A percentile compares a stretch with the other conserved stretches of the same genome.
These are phyloP conservation scores for Macaria notata DNA, from an alignment of 2,888 invertebrate genomes.

Conservation along the genomic window DNA sequence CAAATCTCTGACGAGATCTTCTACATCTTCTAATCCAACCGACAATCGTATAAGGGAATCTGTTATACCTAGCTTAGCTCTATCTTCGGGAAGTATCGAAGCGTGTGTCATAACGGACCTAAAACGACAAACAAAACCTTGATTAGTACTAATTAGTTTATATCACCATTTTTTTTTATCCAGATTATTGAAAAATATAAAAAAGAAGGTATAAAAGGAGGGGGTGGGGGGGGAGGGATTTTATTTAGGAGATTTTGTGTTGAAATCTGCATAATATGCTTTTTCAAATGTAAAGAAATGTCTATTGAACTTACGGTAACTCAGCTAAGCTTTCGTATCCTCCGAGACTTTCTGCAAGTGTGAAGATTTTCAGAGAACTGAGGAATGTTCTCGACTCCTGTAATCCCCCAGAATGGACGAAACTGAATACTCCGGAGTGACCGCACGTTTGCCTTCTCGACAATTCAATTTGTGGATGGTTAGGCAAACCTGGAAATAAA, in stretches of 20 bases:
- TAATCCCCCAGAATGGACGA: conserved; percentile 91
- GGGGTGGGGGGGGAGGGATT: too few relatives aligned
- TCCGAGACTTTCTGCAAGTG: conserved; percentile 96
- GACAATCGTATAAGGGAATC: conserved; percentile 93
- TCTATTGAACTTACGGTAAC: conserved; percentile 88
- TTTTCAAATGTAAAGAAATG: too few relatives aligned
- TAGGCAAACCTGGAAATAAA: conserved; percentile 84
- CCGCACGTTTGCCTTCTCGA: conserved; percentile 91
- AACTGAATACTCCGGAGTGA: conserved; percentile 96
- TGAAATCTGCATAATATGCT: too few relatives aligned
- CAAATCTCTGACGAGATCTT: conserved; percentile 93
- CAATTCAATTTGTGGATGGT: conserved; percentile 93
- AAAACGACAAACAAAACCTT: conserved; percentile 39
- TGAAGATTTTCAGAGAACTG: conserved; percentile 89
- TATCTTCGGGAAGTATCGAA: conserved; percentile 89
- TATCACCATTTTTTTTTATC: too few relatives aligned
- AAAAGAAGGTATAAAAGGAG: too few relatives aligned
- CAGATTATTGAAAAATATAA: too few relatives aligned
- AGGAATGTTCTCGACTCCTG: conserved; percentile 89
- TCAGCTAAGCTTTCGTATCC: conserved; percentile 97
- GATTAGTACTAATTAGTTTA: too few relatives aligned
- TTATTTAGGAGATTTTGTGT: too few relatives aligned
- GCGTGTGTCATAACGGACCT: conserved; percentile 97
- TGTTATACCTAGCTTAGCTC: conserved; percentile 89
- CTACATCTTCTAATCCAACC: conserved; percentile 93